Evolutionary conservation across 2,888 invertebrate genomes (phyloP).

Genomic region (Theodoxus fluviatilis): DNA sequence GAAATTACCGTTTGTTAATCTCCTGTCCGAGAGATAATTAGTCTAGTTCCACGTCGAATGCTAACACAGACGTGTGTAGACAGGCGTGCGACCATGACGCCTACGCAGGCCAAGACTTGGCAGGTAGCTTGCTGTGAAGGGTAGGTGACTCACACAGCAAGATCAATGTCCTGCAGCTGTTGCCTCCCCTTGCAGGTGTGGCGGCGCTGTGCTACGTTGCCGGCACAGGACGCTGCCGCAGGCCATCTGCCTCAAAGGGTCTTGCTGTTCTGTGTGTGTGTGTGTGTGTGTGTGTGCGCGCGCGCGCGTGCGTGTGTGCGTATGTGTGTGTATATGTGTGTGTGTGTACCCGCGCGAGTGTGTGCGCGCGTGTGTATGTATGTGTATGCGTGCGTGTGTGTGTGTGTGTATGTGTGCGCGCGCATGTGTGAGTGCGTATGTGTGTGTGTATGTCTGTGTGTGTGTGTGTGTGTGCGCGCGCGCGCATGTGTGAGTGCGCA

Average conservation of each 20-base stretch:
- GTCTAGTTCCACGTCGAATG: too few relatives aligned
- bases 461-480: conserved; percentile 13
- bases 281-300: not conserved
- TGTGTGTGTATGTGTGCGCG: conserved; percentile 15
- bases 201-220: too few relatives aligned
- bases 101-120: too few relatives aligned
- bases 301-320: not conserved
- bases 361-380: conserved; percentile 6
- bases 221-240: too few relatives aligned
- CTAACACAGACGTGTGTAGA: too few relatives aligned
- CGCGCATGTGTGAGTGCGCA: not conserved
- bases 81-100: too few relatives aligned
- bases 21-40: too few relatives aligned
- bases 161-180: not conserved
- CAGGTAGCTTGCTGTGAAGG: too few relatives aligned
- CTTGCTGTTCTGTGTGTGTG: not conserved
- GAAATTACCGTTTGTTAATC: too few relatives aligned
- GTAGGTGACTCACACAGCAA: not conserved
- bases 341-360: not conserved
- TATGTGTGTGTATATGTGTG: not conserved
- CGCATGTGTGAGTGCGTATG: conserved; percentile 1
- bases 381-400: not conserved
- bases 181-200: too few relatives aligned
- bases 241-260: too few relatives aligned
- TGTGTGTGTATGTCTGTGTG: conserved; percentile 10